Percentiles rank a stretch among this genome's conserved stretches.
These are phyloP conservation scores for Drosophila peninsularis DNA, from an alignment of 2,888 invertebrate genomes.

Conservation along the genomic window DNA sequence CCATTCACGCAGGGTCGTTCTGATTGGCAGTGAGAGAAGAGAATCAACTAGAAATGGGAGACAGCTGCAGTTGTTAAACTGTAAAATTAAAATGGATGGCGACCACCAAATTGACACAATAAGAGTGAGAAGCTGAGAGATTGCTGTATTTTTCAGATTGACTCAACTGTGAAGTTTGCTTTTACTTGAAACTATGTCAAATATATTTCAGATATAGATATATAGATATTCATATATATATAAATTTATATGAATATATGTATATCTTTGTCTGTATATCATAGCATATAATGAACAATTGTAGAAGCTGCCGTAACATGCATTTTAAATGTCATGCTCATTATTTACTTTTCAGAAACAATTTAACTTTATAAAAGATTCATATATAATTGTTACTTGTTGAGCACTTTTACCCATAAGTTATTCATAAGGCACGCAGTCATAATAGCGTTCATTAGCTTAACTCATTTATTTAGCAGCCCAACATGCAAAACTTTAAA, in stretches of 20 bases:
- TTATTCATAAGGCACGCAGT: slow-evolving; percentile 1
- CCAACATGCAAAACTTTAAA: neutral
- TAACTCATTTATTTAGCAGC: neutral
- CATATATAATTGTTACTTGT: neutral
- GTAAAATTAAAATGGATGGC: no score
- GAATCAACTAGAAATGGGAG: no score
- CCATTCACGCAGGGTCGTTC: no score
- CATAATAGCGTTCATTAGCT: neutral
- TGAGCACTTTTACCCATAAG: neutral
- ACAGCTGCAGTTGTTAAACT: no score
- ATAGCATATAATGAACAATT: neutral
- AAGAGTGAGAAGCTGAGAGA: no score
- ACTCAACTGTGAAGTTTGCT: no score
- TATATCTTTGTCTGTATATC: neutral
- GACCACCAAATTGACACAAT: no score
- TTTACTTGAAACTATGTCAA: no score
- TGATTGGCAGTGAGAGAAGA: no score
- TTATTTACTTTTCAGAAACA: neutral
- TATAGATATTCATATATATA: no score
- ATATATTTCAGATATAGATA: no score
- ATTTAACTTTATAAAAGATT: neutral
- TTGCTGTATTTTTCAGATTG: no score
- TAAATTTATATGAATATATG: neutral
- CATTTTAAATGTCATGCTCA: neutral
- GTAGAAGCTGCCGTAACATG: neutral